phyloP scores from a whole-genome alignment of 2,797 vertebrate species.

The Megalops cyprinoides region DNA sequence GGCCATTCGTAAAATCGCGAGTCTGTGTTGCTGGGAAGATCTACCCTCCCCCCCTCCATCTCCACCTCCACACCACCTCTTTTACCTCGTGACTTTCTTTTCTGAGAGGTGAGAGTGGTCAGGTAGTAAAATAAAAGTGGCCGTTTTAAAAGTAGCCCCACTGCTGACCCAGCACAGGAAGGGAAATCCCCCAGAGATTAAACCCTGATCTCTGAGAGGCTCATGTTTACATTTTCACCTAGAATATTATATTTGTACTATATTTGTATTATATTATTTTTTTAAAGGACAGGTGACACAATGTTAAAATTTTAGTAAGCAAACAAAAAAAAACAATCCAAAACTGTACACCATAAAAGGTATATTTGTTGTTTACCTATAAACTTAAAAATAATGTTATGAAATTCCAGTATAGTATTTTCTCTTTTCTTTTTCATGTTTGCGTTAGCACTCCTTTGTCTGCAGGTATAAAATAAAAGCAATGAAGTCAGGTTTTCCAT shows the following conservation, averaged over 20 bases:
- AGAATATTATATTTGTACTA: neutral
- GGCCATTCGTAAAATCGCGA: constrained; percentile 47
- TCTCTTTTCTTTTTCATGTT: neutral
- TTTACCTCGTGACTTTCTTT: constrained; percentile 49
- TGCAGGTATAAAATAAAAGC: neutral
- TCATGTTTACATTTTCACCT: neutral
- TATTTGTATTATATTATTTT: neutral
- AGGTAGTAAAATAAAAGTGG: constrained; percentile 60
- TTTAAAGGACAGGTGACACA: neutral
- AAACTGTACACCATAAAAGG: constrained; percentile 24
- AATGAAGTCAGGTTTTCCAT: neutral
- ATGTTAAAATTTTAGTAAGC: neutral
- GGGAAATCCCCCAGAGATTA: constrained; percentile 14
- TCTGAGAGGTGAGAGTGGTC: constrained; percentile 53
- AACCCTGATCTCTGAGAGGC: constrained; percentile 10
- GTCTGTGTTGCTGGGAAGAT: constrained; percentile 46
- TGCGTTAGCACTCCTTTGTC: neutral
- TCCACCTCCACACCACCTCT: too few relatives aligned
- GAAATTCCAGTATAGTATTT: neutral
- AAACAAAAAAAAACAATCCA: neutral
- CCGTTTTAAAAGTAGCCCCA: constrained; percentile 52
- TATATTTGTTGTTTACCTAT: constrained; percentile 15
- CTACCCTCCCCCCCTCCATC: neutral
- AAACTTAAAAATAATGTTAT: neutral
- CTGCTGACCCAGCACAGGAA: constrained; percentile 38